These are phyloP conservation scores for Philypnodon macrostomus DNA, from an alignment of 2,797 vertebrate species.

Conservation along the genomic window DNA sequence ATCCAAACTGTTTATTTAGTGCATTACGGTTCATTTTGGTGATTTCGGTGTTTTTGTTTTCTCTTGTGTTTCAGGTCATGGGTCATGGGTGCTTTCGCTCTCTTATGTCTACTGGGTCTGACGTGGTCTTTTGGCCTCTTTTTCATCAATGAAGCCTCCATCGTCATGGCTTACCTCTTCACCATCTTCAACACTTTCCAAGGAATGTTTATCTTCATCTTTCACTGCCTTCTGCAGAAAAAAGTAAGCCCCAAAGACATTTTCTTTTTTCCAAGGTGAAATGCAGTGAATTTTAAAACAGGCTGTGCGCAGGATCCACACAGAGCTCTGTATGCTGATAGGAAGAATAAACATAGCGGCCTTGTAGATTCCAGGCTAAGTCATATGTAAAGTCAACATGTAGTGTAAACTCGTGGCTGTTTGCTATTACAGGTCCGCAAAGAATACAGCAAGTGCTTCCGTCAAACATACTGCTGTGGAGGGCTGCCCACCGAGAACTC, in stretches of 20 bases:
- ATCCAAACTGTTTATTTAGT: conserved; percentile 5
- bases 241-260: conserved; percentile 78
- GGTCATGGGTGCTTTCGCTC: conserved; percentile 94
- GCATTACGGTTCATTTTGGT: conserved; percentile 1
- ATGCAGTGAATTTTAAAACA: conserved; percentile 12
- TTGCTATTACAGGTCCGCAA: conserved; percentile 86
- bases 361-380: conserved; percentile 31
- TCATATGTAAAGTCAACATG: conserved; percentile 55
- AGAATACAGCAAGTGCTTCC: conserved; percentile 96
- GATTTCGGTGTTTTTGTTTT: conserved; percentile 24
- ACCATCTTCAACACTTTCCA: conserved; percentile 98
- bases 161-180: conserved; percentile 98
- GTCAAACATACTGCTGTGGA: conserved; percentile 95
- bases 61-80: conserved; percentile 82
- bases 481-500: conserved; percentile 92
- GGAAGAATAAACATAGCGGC: conserved; percentile 39
- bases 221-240: conserved; percentile 97
- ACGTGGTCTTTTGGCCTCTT: conserved; percentile 98
- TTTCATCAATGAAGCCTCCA: conserved; percentile 91
- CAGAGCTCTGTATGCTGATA: conserved; percentile 31
- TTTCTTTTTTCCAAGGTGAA: conserved; percentile 33
- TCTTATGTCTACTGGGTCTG: conserved; percentile 92
- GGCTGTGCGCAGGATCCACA: conserved; percentile 10
- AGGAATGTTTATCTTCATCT: conserved; percentile 99
- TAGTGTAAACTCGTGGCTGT: conserved; percentile 40